Percentiles rank a stretch among this genome's conserved stretches.
Conservation (phyloP, 2,113 vertebrate genomes). For the Galemys pyrenaicus region DNA sequence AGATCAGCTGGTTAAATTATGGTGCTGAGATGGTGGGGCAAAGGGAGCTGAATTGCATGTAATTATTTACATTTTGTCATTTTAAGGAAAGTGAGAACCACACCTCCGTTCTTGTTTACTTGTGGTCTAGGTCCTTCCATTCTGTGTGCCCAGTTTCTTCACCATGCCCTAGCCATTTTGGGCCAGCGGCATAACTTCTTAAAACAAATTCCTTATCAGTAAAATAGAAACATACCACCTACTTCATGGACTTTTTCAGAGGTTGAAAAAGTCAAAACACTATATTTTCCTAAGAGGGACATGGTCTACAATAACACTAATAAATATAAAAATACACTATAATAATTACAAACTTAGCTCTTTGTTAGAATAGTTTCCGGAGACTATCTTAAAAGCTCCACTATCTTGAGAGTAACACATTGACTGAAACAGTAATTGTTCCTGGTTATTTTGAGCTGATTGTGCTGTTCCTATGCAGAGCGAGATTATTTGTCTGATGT, state of each 20-base stretch:
- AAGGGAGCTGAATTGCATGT: background rate
- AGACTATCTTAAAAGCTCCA: background rate
- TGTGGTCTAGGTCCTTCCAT: background rate
- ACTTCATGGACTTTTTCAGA: background rate
- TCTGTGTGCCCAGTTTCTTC: background rate
- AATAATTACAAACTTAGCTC: background rate
- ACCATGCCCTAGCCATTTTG: background rate
- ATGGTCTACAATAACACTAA: conserved; percentile 5
- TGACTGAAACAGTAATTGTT: conserved; percentile 7
- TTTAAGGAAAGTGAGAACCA: background rate
- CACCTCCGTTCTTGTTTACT: background rate
- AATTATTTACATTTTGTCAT: conserved; percentile 39
- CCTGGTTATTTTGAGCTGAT: background rate
- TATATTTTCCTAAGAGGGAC: background rate
- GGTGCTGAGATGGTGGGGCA: conserved; percentile 7
- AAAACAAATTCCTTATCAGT: background rate
- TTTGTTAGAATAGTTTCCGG: background rate
- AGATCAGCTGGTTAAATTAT: background rate
- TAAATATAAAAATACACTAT: too few relatives aligned
- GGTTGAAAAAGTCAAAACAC: background rate
- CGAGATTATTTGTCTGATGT: background rate
- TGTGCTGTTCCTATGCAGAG: background rate
- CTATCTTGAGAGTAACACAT: background rate
- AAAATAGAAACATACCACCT: background rate
- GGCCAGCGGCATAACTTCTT: background rate